Base-by-base conservation (phyloP, 2,113 vertebrate species). In the Pelodiscus sinensis region DNA sequence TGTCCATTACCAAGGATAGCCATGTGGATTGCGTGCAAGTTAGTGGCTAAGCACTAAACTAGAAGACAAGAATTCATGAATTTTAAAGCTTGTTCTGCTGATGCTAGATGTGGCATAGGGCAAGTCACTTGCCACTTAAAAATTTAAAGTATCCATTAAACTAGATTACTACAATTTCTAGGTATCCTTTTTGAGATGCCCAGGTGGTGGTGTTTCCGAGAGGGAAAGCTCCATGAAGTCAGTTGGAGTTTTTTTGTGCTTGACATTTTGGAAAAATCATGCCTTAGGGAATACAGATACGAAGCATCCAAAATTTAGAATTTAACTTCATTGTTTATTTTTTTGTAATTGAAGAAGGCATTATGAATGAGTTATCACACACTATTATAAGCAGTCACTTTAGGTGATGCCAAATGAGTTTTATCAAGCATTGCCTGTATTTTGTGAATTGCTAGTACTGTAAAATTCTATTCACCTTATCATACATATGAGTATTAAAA, bases 401-500 rank as follows among this genome's bases (percentile, higher is more conserved):
- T 55, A 88, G 52, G 38, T 18, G 44, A 55, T 21, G 38, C n/a
- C 71, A 73, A 73, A 9, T 9, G 9, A 21, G 15, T 82, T 92
- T 77, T 71, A 62, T 82, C 65, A 56, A 56, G 71, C 78, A 88
- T 92, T 73, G 56, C 14, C 13, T 75, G 27, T 29, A 12, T 0
- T 0, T 27, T 35, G 60, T 82, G 11, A 60, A 78, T 92, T 92
- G 84, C 52, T 68, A 65, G 16, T 87, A 55, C 92, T 75, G 51
- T 88, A 81, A 50, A n/a, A 52, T 80, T 78, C 35, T 65, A 12
- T 55, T 92, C 82, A 29, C 92, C 77, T n/a, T 50, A 22, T 58
- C 50, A 25, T 73, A 11, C 87, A 14, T 54, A 2, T 1, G 85
- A 73, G 71, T 19, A 35, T 29, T 6, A 22, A 31, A 89, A 27